phyloP scores from a whole-genome alignment of 2,888 invertebrate genomes.

The Drosophila affinis region DNA sequence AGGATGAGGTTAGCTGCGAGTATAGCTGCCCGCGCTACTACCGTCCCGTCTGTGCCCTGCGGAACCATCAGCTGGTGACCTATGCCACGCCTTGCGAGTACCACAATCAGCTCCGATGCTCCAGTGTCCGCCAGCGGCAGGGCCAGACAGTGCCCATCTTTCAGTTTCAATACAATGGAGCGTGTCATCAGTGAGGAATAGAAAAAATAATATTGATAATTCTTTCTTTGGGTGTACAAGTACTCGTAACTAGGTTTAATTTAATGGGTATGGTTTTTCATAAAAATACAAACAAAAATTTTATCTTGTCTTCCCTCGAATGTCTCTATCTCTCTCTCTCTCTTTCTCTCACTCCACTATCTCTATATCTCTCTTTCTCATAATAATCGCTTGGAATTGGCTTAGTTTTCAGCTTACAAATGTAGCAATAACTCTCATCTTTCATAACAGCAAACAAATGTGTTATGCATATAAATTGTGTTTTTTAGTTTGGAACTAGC shows the following conservation, averaged over 20 bases:
- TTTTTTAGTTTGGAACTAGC: constrained; percentile 23
- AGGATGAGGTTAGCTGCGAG: constrained; percentile 52
- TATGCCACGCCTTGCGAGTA: constrained; percentile 64
- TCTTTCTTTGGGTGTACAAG: not conserved
- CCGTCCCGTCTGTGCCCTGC: constrained; percentile 57
- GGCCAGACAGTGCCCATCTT: constrained; percentile 39
- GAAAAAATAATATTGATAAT: not conserved
- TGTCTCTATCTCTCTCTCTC: not conserved
- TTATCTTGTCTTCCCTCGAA: no score
- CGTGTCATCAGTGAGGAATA: constrained; percentile 17
- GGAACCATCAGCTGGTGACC: constrained; percentile 48
- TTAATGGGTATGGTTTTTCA: not conserved
- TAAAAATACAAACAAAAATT: no score
- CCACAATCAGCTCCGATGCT: constrained; percentile 60
- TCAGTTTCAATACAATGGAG: constrained; percentile 44
- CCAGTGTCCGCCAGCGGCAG: constrained; percentile 39
- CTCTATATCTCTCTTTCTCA: not conserved
- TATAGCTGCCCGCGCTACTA: constrained; percentile 71
- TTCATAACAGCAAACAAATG: not conserved
- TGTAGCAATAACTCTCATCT: constrained; percentile 12
- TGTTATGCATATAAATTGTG: not conserved
- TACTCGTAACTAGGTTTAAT: not conserved
- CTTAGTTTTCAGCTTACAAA: constrained; percentile 13
- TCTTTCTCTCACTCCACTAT: no score
- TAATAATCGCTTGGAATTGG: not conserved